Base-by-base conservation (phyloP, 2,113 vertebrate genomes). In the Nycticorax nycticorax region DNA sequence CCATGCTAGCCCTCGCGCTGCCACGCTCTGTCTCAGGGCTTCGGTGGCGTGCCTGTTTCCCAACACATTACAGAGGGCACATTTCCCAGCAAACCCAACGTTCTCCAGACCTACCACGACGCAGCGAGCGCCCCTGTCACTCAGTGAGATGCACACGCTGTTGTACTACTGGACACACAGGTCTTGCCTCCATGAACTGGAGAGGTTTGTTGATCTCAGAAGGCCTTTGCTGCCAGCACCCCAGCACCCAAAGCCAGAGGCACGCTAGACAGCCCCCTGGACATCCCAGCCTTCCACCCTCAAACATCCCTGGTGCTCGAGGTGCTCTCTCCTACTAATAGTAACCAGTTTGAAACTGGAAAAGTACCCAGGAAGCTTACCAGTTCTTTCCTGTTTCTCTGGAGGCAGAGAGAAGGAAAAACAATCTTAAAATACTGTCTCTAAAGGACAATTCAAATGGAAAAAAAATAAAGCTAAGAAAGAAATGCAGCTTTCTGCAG, bases 11-110 rank as follows among this genome's bases (percentile, higher is more conserved):
- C 20, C 20, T 14, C 13, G 30, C 39, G 11, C 33, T 26, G 47
- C 56, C 32, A 24, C 8, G 48, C 32, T 50, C 17, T 6, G 12
- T 17, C 52, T 28, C 32, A 22, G 15, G 26, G 37, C 33, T 19
- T 16, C 3, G 2, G 27, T 0, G 1, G 32, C 1, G 14, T 5
- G 5, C 21, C 39, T 21, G 3, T 55, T 48, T 41, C 63, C 41
- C 88, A 75, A 11, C 24, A 35, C 1, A 1, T 39, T 14, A 41
- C 24, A 63, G 56, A 43, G 11, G 16, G 28, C 30, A 20, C 18
- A 6, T 41, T 71, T 86, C 47, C 53, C 30, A 45, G 10, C 32
- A 43, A 66, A 60, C 33, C 33, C n/a, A 60, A 45, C 16, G 11
- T 19, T 22, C 53, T 39, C 28, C 67, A 53, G 52, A 39, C 59